Conservation (phyloP, 2,888 invertebrate species). For the Drosophila suboccidentalis region DNA sequence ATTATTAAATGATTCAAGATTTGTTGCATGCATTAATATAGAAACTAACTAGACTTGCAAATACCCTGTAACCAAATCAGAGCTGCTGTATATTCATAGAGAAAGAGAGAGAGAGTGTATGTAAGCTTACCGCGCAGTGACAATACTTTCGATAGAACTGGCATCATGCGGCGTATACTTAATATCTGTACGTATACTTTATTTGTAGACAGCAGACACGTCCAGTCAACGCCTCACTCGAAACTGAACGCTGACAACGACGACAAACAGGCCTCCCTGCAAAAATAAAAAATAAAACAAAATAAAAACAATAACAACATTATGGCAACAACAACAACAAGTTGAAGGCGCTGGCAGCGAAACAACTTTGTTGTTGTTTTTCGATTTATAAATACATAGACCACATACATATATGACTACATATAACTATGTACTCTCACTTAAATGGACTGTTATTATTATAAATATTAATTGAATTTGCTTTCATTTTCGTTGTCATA, state of each 20-base stretch:
- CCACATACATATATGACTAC: background rate
- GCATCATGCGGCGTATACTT: slow-evolving; percentile 46
- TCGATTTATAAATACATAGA: slow-evolving; percentile 62
- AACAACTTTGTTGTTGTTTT: slow-evolving; percentile 24
- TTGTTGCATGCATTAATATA: too few relatives aligned
- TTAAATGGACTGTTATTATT: slow-evolving; percentile 36
- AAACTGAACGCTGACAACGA: slow-evolving; percentile 51
- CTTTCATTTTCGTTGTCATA: slow-evolving; percentile 72
- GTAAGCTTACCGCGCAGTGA: slow-evolving; percentile 41
- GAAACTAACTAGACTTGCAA: background rate
- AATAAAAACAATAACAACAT: slow-evolving; percentile 11
- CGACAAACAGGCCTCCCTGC: slow-evolving; percentile 30
- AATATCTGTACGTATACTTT: slow-evolving; percentile 21
- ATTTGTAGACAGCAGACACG: slow-evolving; percentile 20
- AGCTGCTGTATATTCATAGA: background rate
- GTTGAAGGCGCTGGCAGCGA: slow-evolving; percentile 23
- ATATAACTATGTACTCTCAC: slow-evolving; percentile 7
- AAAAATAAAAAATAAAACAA: background rate
- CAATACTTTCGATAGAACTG: slow-evolving; percentile 56
- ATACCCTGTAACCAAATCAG: background rate
- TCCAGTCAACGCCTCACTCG: slow-evolving; percentile 47
- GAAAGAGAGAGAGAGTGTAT: background rate
- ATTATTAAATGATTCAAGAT: too few relatives aligned
- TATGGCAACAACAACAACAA: slow-evolving; percentile 29
- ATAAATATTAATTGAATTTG: slow-evolving; percentile 66